phyloP scores from a whole-genome alignment of 2,113 vertebrate genomes.

The Hyla sarda region DNA sequence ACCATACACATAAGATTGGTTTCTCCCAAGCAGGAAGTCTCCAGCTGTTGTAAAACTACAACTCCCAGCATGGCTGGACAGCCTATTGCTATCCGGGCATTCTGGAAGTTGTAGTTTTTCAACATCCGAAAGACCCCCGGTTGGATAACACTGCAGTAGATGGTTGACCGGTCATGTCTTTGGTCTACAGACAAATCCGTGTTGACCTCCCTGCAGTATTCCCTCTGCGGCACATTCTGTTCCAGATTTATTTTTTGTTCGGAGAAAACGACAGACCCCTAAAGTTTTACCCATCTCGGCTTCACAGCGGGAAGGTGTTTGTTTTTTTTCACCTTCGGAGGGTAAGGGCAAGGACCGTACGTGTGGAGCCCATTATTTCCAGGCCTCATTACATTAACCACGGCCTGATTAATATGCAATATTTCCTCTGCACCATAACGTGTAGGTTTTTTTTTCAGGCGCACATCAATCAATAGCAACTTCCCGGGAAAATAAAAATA shows the following conservation, averaged over 20 bases:
- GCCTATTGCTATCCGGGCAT: too few species aligned
- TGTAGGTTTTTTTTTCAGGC: background rate
- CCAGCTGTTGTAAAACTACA: too few species aligned
- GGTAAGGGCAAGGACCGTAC: background rate
- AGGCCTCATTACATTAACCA: background rate
- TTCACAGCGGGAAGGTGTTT: background rate
- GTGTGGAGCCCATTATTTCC: background rate
- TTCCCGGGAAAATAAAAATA: conserved; percentile 36
- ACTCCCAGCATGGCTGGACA: too few species aligned
- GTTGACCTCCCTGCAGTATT: too few species aligned
- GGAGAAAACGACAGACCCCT: background rate
- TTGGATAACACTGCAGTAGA: too few species aligned
- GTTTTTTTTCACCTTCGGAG: background rate
- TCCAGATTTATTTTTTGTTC: too few species aligned
- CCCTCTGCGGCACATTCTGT: background rate
- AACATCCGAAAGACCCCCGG: too few species aligned
- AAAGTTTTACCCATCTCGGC: background rate
- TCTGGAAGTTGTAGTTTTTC: too few species aligned
- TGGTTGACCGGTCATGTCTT: too few species aligned
- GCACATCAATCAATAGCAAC: conserved; percentile 39
- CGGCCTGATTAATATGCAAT: conserved; percentile 16
- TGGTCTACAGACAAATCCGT: too few species aligned
- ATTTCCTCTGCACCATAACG: background rate
- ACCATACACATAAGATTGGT: too few species aligned
- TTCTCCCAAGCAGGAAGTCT: too few species aligned